Evolutionary conservation across 2,113 vertebrate species (phyloP).

Genomic region (Rhinogobius similis): DNA sequence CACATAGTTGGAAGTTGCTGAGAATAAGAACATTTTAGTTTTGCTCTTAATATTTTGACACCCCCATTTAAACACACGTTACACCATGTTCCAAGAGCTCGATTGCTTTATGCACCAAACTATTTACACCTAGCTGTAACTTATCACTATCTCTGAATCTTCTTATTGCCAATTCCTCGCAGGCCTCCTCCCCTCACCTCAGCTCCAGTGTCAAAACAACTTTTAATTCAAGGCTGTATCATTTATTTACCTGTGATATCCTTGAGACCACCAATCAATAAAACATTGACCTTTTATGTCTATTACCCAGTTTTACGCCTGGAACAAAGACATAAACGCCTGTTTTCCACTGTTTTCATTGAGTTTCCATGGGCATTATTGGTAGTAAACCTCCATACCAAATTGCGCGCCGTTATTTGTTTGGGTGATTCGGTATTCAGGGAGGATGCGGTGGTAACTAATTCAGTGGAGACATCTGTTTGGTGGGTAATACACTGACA

Average conservation of each 20-base stretch:
- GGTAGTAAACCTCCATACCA: constrained; percentile 55
- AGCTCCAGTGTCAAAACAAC: constrained; percentile 15
- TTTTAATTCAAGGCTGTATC: constrained; percentile 51
- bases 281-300: constrained; percentile 28
- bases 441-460: constrained; percentile 63
- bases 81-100: neutral
- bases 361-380: constrained; percentile 37
- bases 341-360: constrained; percentile 44
- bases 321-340: constrained; percentile 27
- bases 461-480: constrained; percentile 75
- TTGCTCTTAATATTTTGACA: no score
- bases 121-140: neutral
- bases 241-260: constrained; percentile 58
- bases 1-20: neutral
- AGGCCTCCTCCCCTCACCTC: constrained; percentile 31
- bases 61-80: neutral
- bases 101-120: neutral
- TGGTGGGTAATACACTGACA: constrained; percentile 57
- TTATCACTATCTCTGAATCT: neutral
- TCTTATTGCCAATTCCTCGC: constrained; percentile 11
- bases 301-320: constrained; percentile 8
- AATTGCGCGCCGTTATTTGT: constrained; percentile 40
- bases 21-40: neutral
- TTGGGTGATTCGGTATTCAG: constrained; percentile 66
- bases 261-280: constrained; percentile 43